Evolutionary conservation across 2,888 invertebrate species (phyloP), one percentile per base, ranked within the genome.

Genomic region (Sphaeridia pumilis): DNA sequence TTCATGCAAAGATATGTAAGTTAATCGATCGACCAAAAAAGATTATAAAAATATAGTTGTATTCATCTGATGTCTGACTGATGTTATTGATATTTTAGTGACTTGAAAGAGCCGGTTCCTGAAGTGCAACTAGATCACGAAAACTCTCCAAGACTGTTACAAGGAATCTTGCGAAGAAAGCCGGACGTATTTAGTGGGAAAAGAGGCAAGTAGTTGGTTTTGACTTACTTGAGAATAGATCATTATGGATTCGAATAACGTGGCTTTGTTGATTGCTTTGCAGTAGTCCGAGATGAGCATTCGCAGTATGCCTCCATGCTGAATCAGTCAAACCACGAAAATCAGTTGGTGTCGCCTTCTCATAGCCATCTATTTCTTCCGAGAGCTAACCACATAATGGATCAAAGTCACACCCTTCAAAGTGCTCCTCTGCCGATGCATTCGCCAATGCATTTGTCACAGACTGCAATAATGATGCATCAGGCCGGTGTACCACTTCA

Each of bases 1-100:
- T 35, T 87, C 87, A 65, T 87, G 92, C 22, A 88, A 89, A 72
- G 86, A 93, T 71, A 93, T 94, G 84, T 86, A 76, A 79, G 80
- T 31, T 35, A 26, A 7, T 7, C 24, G 10, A 7, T 17, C 41
- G 5, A 17, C 17, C 20, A 26, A 26, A 26, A 24, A 27, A 46
- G 21, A 21, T 34, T 31, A 28, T n/a, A n/a, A n/a, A n/a, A n/a
- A n/a, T n/a, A n/a, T n/a, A n/a, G n/a, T n/a, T n/a, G n/a, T n/a
- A n/a, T n/a, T n/a, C n/a, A n/a, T n/a, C n/a, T n/a, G n/a, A n/a
- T n/a, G n/a, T n/a, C n/a, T n/a, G n/a, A n/a, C n/a, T n/a, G n/a
- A n/a, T n/a, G 31, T 31, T 31, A 10, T 31, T 31, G 31, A 7
- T 14, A 5, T 38, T 38, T 51, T 57, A 85, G 85, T 74, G 88